Evolutionary conservation across 2,797 vertebrate genomes (phyloP), one percentile per base, ranked within the genome.

Genomic region (Alfaro cultratus): DNA sequence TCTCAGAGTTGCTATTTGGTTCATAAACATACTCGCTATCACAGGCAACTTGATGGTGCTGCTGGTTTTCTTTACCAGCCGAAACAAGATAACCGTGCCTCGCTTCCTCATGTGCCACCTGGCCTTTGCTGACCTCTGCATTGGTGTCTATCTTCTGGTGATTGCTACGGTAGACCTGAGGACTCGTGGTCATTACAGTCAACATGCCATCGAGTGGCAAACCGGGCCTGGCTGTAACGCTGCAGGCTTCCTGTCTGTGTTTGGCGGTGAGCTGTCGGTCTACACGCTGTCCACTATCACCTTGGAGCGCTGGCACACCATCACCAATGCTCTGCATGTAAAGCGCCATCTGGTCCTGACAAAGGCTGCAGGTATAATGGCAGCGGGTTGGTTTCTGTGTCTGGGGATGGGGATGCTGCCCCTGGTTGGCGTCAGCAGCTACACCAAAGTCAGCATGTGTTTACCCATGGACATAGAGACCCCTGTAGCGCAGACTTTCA

Each of bases 41-140:
- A 60, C 84, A 0, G 97, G 96, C 39, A 97, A 97, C 67, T 87
- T 97, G 86, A 96, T 91, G 0, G 97, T 97, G 26, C 94, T 98
- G 70, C 92, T 96, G 0, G 96, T 97, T 31, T 94, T 96, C 75
- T 79, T 96, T 31, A 95, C 92, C 6, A 97, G 97, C 85, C 95
- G 92, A 21, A 95, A 94, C 79, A 97, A 97, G 86, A 94, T 97
- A 76, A 97, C 96, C 0, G 97, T 97, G 2, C 96, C 97, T 15
- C 96, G 96, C 51, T 98, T 98, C 89, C 96, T 98, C 68, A 97
- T 98, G 96, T 98, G 97, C 89, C 97, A 98, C 85, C 95, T 98
- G 79, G 96, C 97, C 79, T 97, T 98, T 21, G 97, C 97, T 0
- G 97, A 98, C 81, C 96, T 98, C 6, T 97, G 97, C 92, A 97